Evolutionary conservation across 2,797 vertebrate species (phyloP).

Genomic region (Ispidina picta): DNA sequence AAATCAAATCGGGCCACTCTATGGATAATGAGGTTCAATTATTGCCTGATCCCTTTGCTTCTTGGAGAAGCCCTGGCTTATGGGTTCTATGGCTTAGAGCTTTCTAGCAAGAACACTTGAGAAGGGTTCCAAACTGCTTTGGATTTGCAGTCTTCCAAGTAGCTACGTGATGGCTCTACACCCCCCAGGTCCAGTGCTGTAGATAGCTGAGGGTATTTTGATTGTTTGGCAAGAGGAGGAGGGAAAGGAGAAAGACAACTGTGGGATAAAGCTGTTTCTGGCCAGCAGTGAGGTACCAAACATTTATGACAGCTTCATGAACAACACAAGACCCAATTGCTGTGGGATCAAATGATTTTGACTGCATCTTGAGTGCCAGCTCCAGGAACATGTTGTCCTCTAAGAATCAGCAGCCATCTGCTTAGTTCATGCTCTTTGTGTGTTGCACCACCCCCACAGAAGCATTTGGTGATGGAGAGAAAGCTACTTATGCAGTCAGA

Average conservation of each 20-base stretch:
- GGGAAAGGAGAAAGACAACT: neutral
- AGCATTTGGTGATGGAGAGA: neutral
- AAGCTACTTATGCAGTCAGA: neutral
- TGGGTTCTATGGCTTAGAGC: neutral
- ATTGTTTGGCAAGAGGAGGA: neutral
- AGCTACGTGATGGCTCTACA: neutral
- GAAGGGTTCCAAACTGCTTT: neutral
- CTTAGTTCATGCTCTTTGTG: neutral
- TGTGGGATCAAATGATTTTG: neutral
- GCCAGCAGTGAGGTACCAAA: neutral
- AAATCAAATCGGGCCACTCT: neutral
- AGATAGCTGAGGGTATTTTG: neutral
- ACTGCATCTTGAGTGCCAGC: neutral
- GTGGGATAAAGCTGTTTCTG: neutral
- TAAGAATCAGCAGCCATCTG: neutral
- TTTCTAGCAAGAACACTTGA: neutral
- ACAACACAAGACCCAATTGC: neutral
- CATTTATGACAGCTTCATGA: neutral
- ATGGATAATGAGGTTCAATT: neutral
- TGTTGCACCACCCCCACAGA: neutral
- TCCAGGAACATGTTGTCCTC: neutral
- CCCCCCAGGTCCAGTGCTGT: neutral
- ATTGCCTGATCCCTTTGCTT: neutral
- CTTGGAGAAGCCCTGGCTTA: neutral
- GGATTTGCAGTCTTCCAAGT: neutral